Evolutionary conservation across 2,888 invertebrate species (phyloP), one percentile per base, ranked within the genome.

Genomic region (Noctua janthe): DNA sequence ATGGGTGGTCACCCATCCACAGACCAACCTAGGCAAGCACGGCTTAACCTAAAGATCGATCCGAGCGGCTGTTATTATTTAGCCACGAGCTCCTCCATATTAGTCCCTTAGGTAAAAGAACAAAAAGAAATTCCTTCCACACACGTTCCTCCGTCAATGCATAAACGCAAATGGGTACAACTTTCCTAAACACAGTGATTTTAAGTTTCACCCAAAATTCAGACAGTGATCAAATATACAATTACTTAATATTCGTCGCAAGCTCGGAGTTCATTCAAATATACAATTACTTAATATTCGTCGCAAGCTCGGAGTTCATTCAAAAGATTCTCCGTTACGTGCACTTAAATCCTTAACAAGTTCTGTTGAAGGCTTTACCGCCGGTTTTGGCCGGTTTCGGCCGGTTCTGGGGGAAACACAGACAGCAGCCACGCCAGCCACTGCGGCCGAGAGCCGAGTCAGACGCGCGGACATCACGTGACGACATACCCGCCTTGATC

Each of bases 341-440:
- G 15, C 13, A 62, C 56, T 59, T 59, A 78, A 74, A 79, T 73
- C 39, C 39, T 23, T 71, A 56, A 74, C 77, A 67, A 74, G 47
- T 51, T 66, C 51, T 15, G 11, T 74, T 76, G 83, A 85, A 91
- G 92, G 92, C 92, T 92, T 91, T 90, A 71, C 78, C 76, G 86
- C 82, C 91, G 86, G 92, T 86, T 89, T 70, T 15, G 83, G 78
- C 92, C 91, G 88, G 92, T 89, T 91, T 54, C 71, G 76, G 86
- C 83, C 76, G 76, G 86, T 82, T 78, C 66, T 49, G 78, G 81
- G 81, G 91, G 90, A 90, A 90, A 80, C 47, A 85, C 85, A 69
- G 69, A 20, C 56, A 29, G 43, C 74, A 78, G 70, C 39, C 54
- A 23, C 73, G 74, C 84, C 85, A 74, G 39, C 23, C 39, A 47